Conservation (phyloP, 30 jellyfish, hydroid and myxozoan species). For the Aurelia sp. region DNA sequence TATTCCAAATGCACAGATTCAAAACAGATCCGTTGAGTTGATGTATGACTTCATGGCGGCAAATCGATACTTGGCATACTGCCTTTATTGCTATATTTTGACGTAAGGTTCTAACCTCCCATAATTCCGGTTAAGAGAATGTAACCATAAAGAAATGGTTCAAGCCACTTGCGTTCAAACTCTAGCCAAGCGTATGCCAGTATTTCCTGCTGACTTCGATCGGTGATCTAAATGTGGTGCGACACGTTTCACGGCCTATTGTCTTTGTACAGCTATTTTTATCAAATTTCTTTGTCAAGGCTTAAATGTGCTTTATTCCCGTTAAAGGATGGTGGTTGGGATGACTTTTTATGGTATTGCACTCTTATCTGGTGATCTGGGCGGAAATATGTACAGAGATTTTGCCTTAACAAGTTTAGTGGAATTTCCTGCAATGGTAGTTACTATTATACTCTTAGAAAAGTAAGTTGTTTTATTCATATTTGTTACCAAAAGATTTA, state of each 20-base stretch:
- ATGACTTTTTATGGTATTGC: constrained; percentile 70
- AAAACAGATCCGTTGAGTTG: too few relatives aligned
- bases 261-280: neutral
- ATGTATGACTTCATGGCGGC: too few relatives aligned
- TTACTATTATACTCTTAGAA: constrained; percentile 32
- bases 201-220: neutral
- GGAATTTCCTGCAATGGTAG: constrained; percentile 57
- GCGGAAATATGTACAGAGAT: constrained; percentile 76
- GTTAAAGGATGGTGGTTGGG: constrained; percentile 49
- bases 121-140: neutral
- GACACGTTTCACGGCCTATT: too few relatives aligned
- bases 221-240: neutral
- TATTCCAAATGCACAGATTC: too few relatives aligned
- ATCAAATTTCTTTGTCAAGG: neutral
- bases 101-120: too few relatives aligned
- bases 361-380: constrained; percentile 62
- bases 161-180: too few relatives aligned
- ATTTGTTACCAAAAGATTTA: neutral
- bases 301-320: neutral
- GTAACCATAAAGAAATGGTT: too few relatives aligned
- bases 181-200: too few relatives aligned
- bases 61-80: too few relatives aligned
- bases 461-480: constrained; percentile 20
- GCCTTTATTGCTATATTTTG: too few relatives aligned
- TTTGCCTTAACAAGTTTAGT: constrained; percentile 69